Evolutionary conservation across 1,140 invertebrate species (phyloP).

Genomic region (Papilio glaucus): DNA sequence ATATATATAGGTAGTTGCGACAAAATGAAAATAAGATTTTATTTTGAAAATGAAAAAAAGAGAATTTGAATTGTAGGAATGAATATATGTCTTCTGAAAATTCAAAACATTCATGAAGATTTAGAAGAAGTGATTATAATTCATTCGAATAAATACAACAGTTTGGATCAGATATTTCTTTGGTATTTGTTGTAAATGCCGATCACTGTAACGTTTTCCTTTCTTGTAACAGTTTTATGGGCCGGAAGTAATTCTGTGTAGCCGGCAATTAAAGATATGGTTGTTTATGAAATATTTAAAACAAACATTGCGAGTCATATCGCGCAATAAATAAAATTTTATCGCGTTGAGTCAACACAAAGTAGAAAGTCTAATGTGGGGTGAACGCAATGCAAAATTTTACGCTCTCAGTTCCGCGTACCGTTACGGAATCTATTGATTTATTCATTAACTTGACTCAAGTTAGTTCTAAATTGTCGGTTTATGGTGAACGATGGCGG

Average conservation of each 20-base stretch:
- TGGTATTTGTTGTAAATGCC: too few species aligned
- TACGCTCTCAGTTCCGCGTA: conserved; percentile 47
- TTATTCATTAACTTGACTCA: conserved; percentile 59
- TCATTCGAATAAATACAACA: too few species aligned
- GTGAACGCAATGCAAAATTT: conserved; percentile 56
- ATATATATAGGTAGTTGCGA: too few species aligned
- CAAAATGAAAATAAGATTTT: too few species aligned
- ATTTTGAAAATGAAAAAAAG: too few species aligned
- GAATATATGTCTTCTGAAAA: too few species aligned
- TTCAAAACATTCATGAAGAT: too few species aligned
- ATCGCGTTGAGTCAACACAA: conserved; percentile 54
- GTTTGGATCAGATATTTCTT: too few species aligned
- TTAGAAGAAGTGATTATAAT: too few species aligned
- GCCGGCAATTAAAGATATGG: not conserved
- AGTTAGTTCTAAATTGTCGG: conserved; percentile 51
- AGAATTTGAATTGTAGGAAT: too few species aligned
- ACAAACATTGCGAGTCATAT: not conserved
- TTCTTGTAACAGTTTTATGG: not conserved
- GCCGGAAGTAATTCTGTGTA: conserved; percentile 6
- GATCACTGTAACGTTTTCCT: too few species aligned
- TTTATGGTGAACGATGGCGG: conserved; percentile 41
- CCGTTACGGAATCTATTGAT: conserved; percentile 55
- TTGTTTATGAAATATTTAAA: not conserved
- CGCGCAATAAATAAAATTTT: conserved; percentile 39
- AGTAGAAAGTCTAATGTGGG: conserved; percentile 47